A percentile compares a stretch with the other conserved stretches of the same genome.
phyloP scores from a whole-genome alignment of 2,888 invertebrate species.

The Lysandra bellargus region DNA sequence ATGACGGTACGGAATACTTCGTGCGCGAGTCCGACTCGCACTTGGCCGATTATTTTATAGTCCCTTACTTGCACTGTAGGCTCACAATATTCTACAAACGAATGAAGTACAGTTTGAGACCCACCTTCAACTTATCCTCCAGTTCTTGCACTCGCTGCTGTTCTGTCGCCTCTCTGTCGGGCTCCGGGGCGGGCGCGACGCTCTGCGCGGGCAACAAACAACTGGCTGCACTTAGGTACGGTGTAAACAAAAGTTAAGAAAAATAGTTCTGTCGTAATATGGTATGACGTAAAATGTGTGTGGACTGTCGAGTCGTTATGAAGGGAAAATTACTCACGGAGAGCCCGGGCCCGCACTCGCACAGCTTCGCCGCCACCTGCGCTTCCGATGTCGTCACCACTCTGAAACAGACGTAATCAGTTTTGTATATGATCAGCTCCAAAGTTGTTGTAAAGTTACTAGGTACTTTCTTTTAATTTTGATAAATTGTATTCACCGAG shows the following conservation, averaged over 20 bases:
- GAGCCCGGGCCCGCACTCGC: conserved; percentile 57
- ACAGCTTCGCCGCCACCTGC: conserved; percentile 54
- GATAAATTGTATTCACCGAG: no score
- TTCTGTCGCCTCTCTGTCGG: conserved; percentile 54
- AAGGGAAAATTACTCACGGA: neutral
- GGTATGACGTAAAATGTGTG: conserved; percentile 44
- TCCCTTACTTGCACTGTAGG: no score
- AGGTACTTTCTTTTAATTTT: no score
- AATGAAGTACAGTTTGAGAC: neutral
- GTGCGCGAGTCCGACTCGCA: no score
- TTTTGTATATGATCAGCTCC: neutral
- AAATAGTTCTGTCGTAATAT: neutral
- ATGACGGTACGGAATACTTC: no score
- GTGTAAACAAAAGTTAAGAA: neutral
- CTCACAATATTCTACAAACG: no score
- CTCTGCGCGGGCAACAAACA: conserved; percentile 49
- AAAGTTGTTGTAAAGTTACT: no score
- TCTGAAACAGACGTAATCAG: neutral
- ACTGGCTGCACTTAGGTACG: neutral
- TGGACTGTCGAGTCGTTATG: conserved; percentile 54
- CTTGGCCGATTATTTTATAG: no score
- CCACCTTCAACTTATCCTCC: conserved; percentile 44
- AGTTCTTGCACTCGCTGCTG: conserved; percentile 57
- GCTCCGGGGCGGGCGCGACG: conserved; percentile 62
- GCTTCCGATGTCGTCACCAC: neutral